Conservation (phyloP, 2,113 vertebrate species). For the Baryphthengus martii region DNA sequence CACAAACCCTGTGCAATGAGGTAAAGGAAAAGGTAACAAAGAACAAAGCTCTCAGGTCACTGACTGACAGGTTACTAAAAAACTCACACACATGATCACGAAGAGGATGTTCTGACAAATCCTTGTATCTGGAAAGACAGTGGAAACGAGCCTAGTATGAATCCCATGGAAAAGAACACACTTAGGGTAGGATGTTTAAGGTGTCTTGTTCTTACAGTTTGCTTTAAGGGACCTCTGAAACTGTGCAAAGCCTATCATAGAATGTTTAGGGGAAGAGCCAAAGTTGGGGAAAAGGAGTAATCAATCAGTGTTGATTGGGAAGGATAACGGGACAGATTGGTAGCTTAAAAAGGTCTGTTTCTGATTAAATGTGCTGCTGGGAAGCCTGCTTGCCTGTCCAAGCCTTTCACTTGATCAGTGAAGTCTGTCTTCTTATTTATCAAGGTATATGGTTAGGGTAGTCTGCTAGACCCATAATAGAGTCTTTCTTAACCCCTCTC, state of each 20-base stretch:
- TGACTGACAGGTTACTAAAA: too few relatives aligned
- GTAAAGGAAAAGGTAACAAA: not conserved
- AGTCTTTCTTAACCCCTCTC: too few relatives aligned
- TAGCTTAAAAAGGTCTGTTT: not conserved
- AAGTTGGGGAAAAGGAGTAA: not conserved
- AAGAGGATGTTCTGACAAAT: not conserved
- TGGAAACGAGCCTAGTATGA: fast-evolving
- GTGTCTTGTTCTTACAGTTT: not conserved
- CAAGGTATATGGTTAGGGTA: too few relatives aligned
- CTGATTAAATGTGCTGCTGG: not conserved
- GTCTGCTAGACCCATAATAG: too few relatives aligned
- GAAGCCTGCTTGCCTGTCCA: not conserved
- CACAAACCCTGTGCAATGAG: not conserved
- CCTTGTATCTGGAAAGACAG: not conserved
- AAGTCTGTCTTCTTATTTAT: not conserved
- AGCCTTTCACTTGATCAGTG: not conserved
- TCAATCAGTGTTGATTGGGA: too few relatives aligned
- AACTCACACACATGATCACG: fast-evolving
- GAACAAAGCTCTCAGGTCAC: not conserved
- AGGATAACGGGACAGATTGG: not conserved
- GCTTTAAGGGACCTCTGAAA: not conserved
- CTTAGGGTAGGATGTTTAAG: not conserved
- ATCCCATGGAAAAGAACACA: not conserved
- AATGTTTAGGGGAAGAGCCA: not conserved
- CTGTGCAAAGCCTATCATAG: not conserved